Percentiles rank a stretch among this genome's conserved stretches.
phyloP scores from a whole-genome alignment of 2,888 invertebrate genomes.

The Margaritifera margaritifera region DNA sequence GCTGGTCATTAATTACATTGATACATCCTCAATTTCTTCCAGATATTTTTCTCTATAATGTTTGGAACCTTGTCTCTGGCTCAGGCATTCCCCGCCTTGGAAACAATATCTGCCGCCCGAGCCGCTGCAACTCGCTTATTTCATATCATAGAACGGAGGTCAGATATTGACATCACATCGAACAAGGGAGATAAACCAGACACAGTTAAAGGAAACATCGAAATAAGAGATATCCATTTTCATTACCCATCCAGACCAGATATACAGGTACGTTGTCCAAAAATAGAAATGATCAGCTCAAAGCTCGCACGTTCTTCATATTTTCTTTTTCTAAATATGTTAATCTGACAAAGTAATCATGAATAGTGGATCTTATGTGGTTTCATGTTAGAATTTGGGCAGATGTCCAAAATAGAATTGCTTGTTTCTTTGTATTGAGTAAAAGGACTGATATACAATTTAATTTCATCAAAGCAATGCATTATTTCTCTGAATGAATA shows the following conservation, averaged over 20 bases:
- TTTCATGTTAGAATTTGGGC: no score
- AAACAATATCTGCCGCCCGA: conserved; percentile 85
- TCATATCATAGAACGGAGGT: conserved; percentile 73
- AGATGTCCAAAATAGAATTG: no score
- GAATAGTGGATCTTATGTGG: no score
- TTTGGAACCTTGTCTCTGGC: conserved; percentile 78
- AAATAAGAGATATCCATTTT: conserved; percentile 68
- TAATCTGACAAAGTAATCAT: no score
- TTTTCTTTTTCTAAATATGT: no score
- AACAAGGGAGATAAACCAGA: conserved; percentile 71
- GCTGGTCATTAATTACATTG: no score
- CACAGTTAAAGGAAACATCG: conserved; percentile 71
- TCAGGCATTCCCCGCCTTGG: conserved; percentile 86
- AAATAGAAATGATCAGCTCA: no score
- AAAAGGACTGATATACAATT: no score
- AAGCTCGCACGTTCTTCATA: no score
- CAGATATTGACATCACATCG: conserved; percentile 74
- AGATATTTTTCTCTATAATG: conserved; percentile 73
- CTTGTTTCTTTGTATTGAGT: no score
- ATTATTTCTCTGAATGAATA: no score
- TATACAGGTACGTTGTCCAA: conserved; percentile 43
- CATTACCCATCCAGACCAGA: conserved; percentile 54
- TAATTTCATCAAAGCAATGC: no score
- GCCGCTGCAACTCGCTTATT: conserved; percentile 81
- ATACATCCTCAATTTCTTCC: conserved; percentile 4